Evolutionary conservation across 2,113 vertebrate species (phyloP).

Genomic region (Dromiciops gliroides): DNA sequence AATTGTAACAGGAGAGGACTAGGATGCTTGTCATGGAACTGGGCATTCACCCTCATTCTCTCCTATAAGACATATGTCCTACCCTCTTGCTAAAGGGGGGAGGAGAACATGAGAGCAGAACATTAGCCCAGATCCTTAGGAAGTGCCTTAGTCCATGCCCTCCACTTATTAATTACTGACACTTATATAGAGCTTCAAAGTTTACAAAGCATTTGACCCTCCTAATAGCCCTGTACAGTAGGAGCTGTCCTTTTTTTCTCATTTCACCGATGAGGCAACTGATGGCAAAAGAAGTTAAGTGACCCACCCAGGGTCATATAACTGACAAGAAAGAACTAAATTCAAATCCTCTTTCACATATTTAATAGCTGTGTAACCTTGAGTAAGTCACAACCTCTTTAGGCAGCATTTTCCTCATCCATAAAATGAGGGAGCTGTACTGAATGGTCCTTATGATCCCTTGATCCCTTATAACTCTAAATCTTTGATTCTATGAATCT

Average conservation of each 20-base stretch:
- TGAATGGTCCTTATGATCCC: not conserved
- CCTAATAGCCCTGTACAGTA: not conserved
- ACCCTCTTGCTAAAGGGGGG: not conserved
- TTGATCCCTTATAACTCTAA: not conserved
- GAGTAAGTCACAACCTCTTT: not conserved
- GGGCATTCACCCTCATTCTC: not conserved
- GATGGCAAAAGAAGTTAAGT: not conserved
- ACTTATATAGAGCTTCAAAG: not conserved
- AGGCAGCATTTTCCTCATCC: not conserved
- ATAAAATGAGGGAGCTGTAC: not conserved
- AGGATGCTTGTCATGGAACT: not conserved
- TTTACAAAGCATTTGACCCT: slow-evolving; percentile 13
- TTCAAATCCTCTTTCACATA: not conserved
- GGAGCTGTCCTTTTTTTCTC: not conserved
- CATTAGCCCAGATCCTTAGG: not conserved
- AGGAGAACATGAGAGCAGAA: not conserved
- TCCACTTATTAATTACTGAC: not conserved
- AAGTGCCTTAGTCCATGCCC: not conserved
- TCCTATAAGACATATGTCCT: not conserved
- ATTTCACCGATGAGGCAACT: not conserved
- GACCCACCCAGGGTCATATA: not conserved
- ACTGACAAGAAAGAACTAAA: not conserved
- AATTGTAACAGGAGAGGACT: not conserved
- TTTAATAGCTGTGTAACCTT: not conserved
- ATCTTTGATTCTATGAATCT: not conserved